Percentiles rank a stretch among this genome's conserved stretches.
phyloP scores from a whole-genome alignment of 2,888 invertebrate genomes.

The Aphelenchoides bicaudatus region DNA sequence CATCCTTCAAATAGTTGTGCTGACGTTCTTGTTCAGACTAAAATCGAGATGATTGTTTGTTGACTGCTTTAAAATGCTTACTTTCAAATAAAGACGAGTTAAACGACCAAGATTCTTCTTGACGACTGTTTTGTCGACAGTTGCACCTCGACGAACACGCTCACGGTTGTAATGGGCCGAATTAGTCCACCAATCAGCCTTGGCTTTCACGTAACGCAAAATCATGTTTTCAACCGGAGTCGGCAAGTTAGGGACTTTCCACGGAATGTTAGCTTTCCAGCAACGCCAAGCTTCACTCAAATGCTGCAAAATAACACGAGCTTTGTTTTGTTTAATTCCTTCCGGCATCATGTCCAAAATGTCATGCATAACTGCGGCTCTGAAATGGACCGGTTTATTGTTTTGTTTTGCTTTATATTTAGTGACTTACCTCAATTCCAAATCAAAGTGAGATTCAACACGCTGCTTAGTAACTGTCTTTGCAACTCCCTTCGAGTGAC shows the following conservation, averaged over 20 bases:
- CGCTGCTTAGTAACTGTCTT: constrained; percentile 99
- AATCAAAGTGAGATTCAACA: constrained; percentile 97
- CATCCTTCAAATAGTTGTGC: constrained; percentile 98
- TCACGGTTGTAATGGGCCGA: constrained; percentile 99
- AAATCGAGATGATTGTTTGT: constrained; percentile 3
- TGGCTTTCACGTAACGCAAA: constrained; percentile 97
- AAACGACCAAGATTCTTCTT: constrained; percentile 98
- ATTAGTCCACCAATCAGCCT: constrained; percentile 99
- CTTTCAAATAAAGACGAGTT: constrained; percentile 87
- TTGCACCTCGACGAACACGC: constrained; percentile 95
- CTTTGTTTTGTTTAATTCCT: constrained; percentile 99
- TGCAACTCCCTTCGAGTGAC: constrained; percentile 96
- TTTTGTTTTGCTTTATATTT: background rate
- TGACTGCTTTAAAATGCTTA: constrained; percentile 10
- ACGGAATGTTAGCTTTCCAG: constrained; percentile 99
- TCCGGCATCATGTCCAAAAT: constrained; percentile 99
- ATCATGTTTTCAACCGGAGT: constrained; percentile 99
- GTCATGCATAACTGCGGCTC: constrained; percentile 71
- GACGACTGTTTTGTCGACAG: constrained; percentile 98
- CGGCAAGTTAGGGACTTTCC: constrained; percentile 97
- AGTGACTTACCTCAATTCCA: constrained; percentile 74
- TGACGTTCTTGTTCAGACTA: constrained; percentile 91
- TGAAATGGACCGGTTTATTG: constrained; percentile 26
- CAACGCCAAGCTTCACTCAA: constrained; percentile 98
- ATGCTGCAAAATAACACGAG: constrained; percentile 95